Base-by-base conservation (phyloP, 2,888 invertebrate genomes). In the Chrysolina americana region DNA sequence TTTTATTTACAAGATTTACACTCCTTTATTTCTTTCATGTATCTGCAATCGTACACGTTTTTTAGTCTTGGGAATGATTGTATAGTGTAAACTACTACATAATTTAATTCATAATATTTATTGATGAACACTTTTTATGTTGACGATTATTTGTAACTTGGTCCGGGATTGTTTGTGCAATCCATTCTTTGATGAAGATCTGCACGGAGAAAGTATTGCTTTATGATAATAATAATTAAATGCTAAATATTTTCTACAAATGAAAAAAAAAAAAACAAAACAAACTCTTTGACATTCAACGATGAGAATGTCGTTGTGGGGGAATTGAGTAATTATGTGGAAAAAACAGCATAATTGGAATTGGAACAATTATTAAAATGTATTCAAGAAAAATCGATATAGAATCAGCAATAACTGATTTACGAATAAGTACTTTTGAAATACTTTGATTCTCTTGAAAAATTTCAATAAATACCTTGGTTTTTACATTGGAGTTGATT, bases 1-100 rank as follows among this genome's bases (percentile, higher is more conserved):
- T 64, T 76, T 78, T 78, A 78, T 78, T 75, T 74, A 76, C 76
- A 78, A 76, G 75, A 76, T 78, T 75, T 76, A 78, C 78, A 78
- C 74, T 75, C 73, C 71, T 76, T 68, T 76, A 23, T 72, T 75
- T 65, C 53, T 70, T 63, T 65, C 44, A 65, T 72, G 63, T 36
- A 50, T 47, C 23, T 64, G 48, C 66, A 66, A 73, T 68, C 65
- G 50, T 71, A 47, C 47, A 23, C 48, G 56, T 59, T 71, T n/a
- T 66, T 63, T 23, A 50, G 21, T 74, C 56, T 64, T 73, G 75
- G 76, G 78, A 76, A 76, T 76, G 76, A 76, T 78, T 36, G 70
- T 68, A 71, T 65, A 74, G 69, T 74, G 70, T 76, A 73, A 70
- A 74, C 63, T 41, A 36, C 23, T 64, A 63, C 17, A 70, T 48